Conservation (phyloP, 1,140 invertebrate species). For the Drosophila ambigua region DNA sequence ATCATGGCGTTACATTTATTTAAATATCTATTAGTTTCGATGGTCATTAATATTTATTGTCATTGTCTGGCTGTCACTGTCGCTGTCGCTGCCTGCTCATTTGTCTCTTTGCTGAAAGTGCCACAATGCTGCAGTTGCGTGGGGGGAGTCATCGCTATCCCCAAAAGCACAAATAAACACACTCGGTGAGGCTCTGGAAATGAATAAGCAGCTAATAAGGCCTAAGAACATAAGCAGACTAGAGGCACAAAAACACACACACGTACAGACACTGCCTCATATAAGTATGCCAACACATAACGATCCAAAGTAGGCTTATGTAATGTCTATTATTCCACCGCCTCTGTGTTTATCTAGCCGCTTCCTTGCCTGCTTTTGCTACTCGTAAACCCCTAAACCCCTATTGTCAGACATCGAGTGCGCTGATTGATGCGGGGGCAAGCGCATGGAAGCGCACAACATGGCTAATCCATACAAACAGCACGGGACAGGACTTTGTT, state of each 20-base stretch:
- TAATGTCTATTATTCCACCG: slow-evolving; percentile 28
- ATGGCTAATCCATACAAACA: slow-evolving; percentile 8
- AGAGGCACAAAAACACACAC: not conserved
- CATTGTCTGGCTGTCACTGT: slow-evolving; percentile 7
- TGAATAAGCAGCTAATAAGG: slow-evolving; percentile 61
- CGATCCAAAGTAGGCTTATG: slow-evolving; percentile 27
- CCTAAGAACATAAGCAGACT: slow-evolving; percentile 54
- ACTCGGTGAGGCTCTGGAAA: slow-evolving; percentile 11
- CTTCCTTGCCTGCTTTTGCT: not conserved
- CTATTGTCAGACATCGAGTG: slow-evolving; percentile 41
- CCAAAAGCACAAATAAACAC: not conserved
- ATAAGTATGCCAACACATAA: slow-evolving; percentile 26
- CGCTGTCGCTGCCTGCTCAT: slow-evolving; percentile 10
- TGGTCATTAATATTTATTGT: slow-evolving; percentile 53
- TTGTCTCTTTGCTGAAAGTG: slow-evolving; percentile 14
- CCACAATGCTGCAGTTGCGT: not conserved
- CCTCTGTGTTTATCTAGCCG: not conserved
- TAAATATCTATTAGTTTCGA: slow-evolving; percentile 44
- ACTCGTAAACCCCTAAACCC: not conserved
- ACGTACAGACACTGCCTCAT: slow-evolving; percentile 14
- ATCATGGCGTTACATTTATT: slow-evolving; percentile 36
- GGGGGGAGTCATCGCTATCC: not conserved
- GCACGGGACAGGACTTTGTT: slow-evolving; percentile 23
- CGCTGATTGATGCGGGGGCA: slow-evolving; percentile 49
- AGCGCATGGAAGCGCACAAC: slow-evolving; percentile 6